Conservation (phyloP, 2,888 invertebrate species). For the Phortica okadai region DNA sequence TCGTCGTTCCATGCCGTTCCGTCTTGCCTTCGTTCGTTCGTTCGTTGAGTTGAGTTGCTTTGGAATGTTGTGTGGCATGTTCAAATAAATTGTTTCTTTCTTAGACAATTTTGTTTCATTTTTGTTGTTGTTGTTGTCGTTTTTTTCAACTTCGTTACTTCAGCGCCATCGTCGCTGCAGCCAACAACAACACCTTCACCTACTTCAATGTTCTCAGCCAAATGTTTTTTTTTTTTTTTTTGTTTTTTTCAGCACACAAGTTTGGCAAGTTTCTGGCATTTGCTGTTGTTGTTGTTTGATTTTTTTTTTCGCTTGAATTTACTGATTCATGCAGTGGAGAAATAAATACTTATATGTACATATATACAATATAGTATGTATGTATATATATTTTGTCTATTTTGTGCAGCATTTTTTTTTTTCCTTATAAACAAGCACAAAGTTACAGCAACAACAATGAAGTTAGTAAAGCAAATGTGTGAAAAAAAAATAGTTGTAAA, state of each 20-base stretch:
- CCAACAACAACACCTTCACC: conserved; percentile 28
- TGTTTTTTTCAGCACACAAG: conserved; percentile 40
- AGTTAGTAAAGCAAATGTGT: not conserved
- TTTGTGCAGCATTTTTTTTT: not conserved
- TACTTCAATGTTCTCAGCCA: conserved; percentile 38
- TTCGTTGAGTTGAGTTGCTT: conserved; percentile 4
- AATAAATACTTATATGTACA: conserved; percentile 27
- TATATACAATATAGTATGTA: not conserved
- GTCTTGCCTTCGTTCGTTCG: conserved; percentile 10
- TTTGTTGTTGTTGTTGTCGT: conserved; percentile 21
- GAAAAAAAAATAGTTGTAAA: not conserved
- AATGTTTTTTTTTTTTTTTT: conserved; percentile 4
- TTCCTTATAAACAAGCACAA: not conserved
- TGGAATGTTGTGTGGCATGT: conserved; percentile 29
- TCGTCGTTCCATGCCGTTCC: too few species aligned
- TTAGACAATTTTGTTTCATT: conserved; percentile 39
- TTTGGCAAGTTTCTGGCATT: conserved; percentile 38
- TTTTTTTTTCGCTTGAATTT: conserved; percentile 26
- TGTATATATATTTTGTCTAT: not conserved
- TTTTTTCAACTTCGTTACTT: conserved; percentile 1
- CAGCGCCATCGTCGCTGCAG: conserved; percentile 30
- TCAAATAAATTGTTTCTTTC: conserved; percentile 35
- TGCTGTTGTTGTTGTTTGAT: not conserved
- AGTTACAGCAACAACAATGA: not conserved
- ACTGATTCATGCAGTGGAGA: conserved; percentile 31